A percentile compares a stretch with the other conserved stretches of the same genome.
Evolutionary conservation across 2,888 invertebrate species (phyloP).

Genomic region (Euplagia quadripunctaria): DNA sequence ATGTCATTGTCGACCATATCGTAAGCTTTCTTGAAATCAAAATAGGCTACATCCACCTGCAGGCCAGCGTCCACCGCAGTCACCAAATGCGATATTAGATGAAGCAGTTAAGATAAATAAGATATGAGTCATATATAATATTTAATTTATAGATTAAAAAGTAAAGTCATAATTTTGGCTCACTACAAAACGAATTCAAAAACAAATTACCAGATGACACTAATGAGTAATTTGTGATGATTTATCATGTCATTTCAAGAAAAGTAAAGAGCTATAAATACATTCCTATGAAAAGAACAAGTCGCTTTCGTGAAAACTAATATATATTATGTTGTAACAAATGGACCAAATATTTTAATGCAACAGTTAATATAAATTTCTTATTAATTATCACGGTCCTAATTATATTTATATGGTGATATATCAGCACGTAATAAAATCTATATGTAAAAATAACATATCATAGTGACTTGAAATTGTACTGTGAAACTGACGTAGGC

Average conservation of each 20-base stretch:
- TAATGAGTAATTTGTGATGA: slow-evolving; percentile 51
- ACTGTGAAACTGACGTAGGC: too few species aligned
- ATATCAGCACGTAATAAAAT: too few species aligned
- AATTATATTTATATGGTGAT: slow-evolving; percentile 1
- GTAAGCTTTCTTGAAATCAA: too few species aligned
- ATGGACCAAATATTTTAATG: slow-evolving; percentile 22
- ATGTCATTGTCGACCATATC: too few species aligned
- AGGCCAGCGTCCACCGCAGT: too few species aligned
- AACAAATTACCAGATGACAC: slow-evolving; percentile 43
- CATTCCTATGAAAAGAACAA: slow-evolving; percentile 21
- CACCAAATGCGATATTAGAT: too few species aligned
- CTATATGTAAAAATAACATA: too few species aligned
- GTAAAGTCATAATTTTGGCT: slow-evolving; percentile 20
- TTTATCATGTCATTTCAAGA: slow-evolving; percentile 38
- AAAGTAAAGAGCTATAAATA: slow-evolving; percentile 38
- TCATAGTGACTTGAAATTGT: too few species aligned
- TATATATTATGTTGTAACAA: slow-evolving; percentile 18
- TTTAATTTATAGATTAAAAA: slow-evolving; percentile 16
- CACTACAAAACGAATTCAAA: slow-evolving; percentile 32
- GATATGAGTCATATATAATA: slow-evolving; percentile 8
- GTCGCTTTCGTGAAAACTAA: slow-evolving; percentile 23
- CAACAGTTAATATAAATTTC: slow-evolving; percentile 6
- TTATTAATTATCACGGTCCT: slow-evolving; percentile 14
- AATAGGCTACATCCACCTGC: too few species aligned
- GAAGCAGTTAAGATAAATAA: slow-evolving; percentile 19